Evolutionary conservation across 2,888 invertebrate genomes (phyloP).

Genomic region (Drosophila subsilvestris): DNA sequence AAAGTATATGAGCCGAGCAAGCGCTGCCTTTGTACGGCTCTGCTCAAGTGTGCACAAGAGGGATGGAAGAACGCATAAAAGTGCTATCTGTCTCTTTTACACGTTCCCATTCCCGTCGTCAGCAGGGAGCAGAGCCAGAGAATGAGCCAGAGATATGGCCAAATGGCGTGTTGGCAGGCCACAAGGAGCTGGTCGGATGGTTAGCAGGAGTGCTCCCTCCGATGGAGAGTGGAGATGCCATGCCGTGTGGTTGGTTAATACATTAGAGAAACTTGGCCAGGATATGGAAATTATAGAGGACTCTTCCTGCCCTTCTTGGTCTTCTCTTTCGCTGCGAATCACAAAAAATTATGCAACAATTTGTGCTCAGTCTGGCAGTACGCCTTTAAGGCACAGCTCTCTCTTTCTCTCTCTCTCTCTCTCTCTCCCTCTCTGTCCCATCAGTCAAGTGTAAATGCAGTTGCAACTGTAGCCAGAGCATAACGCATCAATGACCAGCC

Average conservation of each 20-base stretch:
- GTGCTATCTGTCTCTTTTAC: conserved; percentile 74
- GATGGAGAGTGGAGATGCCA: background rate
- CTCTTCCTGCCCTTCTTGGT: background rate
- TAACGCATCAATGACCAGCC: conserved; percentile 30
- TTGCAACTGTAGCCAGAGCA: conserved; percentile 26
- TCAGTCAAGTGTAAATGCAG: conserved; percentile 27
- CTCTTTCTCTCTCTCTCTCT: background rate
- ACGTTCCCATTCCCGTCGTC: conserved; percentile 49
- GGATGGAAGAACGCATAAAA: conserved; percentile 53
- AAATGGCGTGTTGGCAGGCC: conserved; percentile 55
- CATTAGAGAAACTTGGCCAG: conserved; percentile 36
- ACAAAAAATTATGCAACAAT: conserved; percentile 28
- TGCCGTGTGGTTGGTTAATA: conserved; percentile 31
- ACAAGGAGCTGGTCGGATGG: conserved; percentile 27
- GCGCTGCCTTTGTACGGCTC: conserved; percentile 57
- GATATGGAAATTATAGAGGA: conserved; percentile 41
- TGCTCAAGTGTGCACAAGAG: conserved; percentile 49
- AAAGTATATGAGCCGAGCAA: conserved; percentile 81
- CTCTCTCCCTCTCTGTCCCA: background rate
- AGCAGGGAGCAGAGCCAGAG: background rate
- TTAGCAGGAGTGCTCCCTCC: background rate
- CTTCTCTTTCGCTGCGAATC: background rate
- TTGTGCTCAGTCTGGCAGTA: background rate
- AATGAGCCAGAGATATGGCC: conserved; percentile 42
- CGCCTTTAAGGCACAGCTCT: conserved; percentile 4